Evolutionary conservation across 2,797 vertebrate species (phyloP), one percentile per base, ranked within the genome.

Genomic region (Acanthurus leucopareius): DNA sequence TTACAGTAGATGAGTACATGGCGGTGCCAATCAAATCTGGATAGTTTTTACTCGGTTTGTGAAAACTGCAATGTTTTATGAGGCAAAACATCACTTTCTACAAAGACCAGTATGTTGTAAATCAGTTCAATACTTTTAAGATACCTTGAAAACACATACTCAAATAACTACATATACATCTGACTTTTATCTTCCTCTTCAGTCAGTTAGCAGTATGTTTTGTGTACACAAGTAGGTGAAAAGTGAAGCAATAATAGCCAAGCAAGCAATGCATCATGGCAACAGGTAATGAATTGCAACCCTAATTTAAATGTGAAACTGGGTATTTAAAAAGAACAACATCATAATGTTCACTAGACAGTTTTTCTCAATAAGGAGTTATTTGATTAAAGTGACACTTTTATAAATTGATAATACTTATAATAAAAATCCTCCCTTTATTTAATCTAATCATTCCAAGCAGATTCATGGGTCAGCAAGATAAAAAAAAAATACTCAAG

Each of bases 101-200:
- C 10, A 15, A 11, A 11, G 15, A 28, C 35, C 28, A 10, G 57
- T 14, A 20, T 40, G 32, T 22, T 69, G n/a, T 6, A 2, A 42
- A 32, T 64, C 38, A 7, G 28, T 28, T 28, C 20, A 53, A 42
- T 25, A 35, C 16, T 54, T 73, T 68, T 19, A 25, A 52, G 22
- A 42, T 44, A 38, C 10, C 45, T 28, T 63, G 35, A 8, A 75
- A 59, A 69, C 44, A 20, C 0, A 11, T 10, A 40, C 38, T 40
- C 38, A 40, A 40, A 7, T 10, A 40, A 40, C 38, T 60, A 19
- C 68, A 10, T 19, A 32, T 42, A 59, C 62, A 69, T 79, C 16
- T 66, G n/a, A 17, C 6, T 14, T 51, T 58, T 49, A 14, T 52
- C 52, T 62, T 80, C 35, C 54, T 38, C 49, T 60, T 74, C 3